Base-by-base conservation (phyloP, 2,888 invertebrate genomes). In the Lepidocyrtoides sp. region DNA sequence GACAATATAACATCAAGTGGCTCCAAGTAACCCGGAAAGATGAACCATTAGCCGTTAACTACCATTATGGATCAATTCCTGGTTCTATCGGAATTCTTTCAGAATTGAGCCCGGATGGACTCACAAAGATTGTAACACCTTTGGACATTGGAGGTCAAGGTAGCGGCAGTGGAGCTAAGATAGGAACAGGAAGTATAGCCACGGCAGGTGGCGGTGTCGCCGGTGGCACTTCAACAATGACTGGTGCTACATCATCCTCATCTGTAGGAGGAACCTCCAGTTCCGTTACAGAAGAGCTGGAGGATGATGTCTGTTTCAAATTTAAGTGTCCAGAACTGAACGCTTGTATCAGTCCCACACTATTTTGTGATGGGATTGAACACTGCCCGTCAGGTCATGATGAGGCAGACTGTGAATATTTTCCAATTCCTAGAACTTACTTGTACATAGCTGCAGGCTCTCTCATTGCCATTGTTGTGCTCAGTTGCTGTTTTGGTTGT, bases 391-490 rank as follows among this genome's bases (percentile, higher is more conserved):
- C 92, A 41, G 92, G 92, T 12, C 91, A 92, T 32, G 94, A 94
- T 54, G 94, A 94, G 89, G 92, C 92, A 41, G 92, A 93, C 60
- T 94, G 94, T 91, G 93, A 92, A 87, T 93, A 92, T 75, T 93
- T 92, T 77, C 92, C 93, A 54, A 92, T 93, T 81, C 93, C 93
- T 14, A 92, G 89, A 89, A 92, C 92, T 89, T 93, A 93, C 60
- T 72, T 93, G 36, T 89, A 92, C 26, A 89, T 93, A 54, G 91
- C 91, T 29, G 93, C 91, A 14, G 93, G 81, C 87, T 92, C 92
- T 23, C 36, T 91, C 5, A 87, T 88, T 51, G 91, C 92, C 29
- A 91, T 93, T 77, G 57, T 85, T 54, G 92, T 93, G 87, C 92
- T 93, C 84, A 93, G 92, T 92, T 93, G 93, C 88, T 93, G 93